Base-by-base conservation (phyloP, 2,888 invertebrate genomes). In the Calameuta filiformis region DNA sequence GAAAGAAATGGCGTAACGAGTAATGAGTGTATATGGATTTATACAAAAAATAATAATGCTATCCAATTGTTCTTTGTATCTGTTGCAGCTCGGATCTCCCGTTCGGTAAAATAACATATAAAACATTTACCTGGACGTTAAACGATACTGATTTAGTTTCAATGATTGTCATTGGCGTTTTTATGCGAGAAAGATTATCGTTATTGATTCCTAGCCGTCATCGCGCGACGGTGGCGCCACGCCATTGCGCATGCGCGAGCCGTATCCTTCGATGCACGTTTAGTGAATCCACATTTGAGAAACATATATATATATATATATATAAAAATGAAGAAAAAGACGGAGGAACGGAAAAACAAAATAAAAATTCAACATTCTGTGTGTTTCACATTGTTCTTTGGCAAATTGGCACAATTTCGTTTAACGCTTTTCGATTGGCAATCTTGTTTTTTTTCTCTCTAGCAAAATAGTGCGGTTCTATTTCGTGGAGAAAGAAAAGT, bases 401-500 rank as follows among this genome's bases (percentile, higher is more conserved):
- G 73, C 6, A 30, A 73, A 23, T 56, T 56, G 56, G 56, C 56
- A 56, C 56, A 2, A 78, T 23, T 78, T 69, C 69, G 73, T 56
- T 56, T 56, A 76, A 75, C 73, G 73, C 68, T 73, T 73, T 35
- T 73, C 35, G 23, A 69, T 56, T 56, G 69, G 71, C 40, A 68
- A 76, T 81, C 4, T 75, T 77, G 3, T 35, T 81, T 81, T 83
- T 83, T 56, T 9, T 56, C 56, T 56, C 56, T 56, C 56, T 9
- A 81, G 81, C 80, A 84, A 85, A 84, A 85, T 84, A 82, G 84
- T 80, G 82, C 84, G 83, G 83, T 85, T 82, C 83, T 83, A 85
- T 85, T 84, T 78, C 79, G 77, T 23, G 23, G 75, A 80, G 84
- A 84, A 82, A 82, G 79, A 79, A 33, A 75, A 73, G 77, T 77